These are phyloP conservation scores for Ataeniobius toweri DNA, from an alignment of 2,797 vertebrate species.

Conservation along the genomic window DNA sequence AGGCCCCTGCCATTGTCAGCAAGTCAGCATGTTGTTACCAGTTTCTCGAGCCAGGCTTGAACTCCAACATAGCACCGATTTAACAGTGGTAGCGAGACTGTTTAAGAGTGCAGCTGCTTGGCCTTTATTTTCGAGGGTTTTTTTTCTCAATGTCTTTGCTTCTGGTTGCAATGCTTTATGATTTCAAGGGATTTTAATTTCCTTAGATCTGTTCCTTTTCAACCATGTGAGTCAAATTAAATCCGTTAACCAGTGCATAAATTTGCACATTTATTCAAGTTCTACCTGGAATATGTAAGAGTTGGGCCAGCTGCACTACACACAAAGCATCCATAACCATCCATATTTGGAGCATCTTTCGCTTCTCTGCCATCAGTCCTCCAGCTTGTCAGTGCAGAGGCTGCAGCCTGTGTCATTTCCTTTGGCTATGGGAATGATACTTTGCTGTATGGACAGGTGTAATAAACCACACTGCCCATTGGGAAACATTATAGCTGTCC, in stretches of 20 bases:
- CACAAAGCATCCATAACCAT: conserved; percentile 14
- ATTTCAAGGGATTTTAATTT: neutral
- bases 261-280: conserved; percentile 5
- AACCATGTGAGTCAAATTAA: conserved; percentile 6
- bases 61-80: conserved; percentile 20
- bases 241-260: neutral
- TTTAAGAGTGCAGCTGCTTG: conserved; percentile 42
- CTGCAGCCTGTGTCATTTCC: conserved; percentile 53
- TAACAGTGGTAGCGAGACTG: conserved; percentile 3
- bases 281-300: conserved; percentile 7
- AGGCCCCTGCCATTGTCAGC: conserved; percentile 33
- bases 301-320: conserved; percentile 8
- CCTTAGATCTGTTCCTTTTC: conserved; percentile 1
- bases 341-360: conserved; percentile 44
- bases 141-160: neutral
- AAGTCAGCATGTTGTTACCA: conserved; percentile 24
- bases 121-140: conserved; percentile 11
- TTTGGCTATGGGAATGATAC: conserved; percentile 28
- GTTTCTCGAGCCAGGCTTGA: conserved; percentile 16
- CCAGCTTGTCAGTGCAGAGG: conserved; percentile 42
- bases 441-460: conserved; percentile 26
- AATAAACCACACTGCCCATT: conserved; percentile 34
- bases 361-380: conserved; percentile 60
- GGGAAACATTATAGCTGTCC: conserved; percentile 34
- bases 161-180: conserved; percentile 9